A percentile compares a stretch with the other conserved stretches of the same genome.
Evolutionary conservation across 2,888 invertebrate species (phyloP).

Genomic region (Coenonympha glycerion): DNA sequence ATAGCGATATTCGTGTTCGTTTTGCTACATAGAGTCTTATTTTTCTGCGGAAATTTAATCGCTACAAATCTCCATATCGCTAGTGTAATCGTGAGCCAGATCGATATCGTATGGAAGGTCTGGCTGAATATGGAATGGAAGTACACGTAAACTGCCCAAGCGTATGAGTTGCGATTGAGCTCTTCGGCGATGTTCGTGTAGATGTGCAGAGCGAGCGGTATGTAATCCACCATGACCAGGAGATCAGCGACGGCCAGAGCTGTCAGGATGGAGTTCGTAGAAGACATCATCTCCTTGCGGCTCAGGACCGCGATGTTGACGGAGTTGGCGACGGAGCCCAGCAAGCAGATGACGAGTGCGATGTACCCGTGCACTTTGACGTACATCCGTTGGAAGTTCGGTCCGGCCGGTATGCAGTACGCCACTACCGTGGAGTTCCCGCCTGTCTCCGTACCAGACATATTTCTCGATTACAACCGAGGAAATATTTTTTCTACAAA

Average conservation of each 20-base stretch:
- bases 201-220: slow-evolving; percentile 89
- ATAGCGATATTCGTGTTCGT: slow-evolving; percentile 85
- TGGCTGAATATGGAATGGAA: slow-evolving; percentile 94
- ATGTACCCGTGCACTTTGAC: slow-evolving; percentile 87
- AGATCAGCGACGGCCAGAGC: slow-evolving; percentile 94
- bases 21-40: slow-evolving; percentile 87
- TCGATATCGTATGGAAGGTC: slow-evolving; percentile 91
- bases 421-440: slow-evolving; percentile 37
- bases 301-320: slow-evolving; percentile 93
- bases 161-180: slow-evolving; percentile 75
- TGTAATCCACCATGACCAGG: slow-evolving; percentile 94
- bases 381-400: slow-evolving; percentile 79
- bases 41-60: slow-evolving; percentile 89
- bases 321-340: slow-evolving; percentile 91
- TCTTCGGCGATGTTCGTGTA: slow-evolving; percentile 78
- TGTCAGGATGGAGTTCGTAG: slow-evolving; percentile 94
- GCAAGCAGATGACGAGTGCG: slow-evolving; percentile 88
- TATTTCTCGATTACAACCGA: slow-evolving; percentile 16
- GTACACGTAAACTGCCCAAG: slow-evolving; percentile 88
- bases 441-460: slow-evolving; percentile 30
- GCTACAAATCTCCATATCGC: slow-evolving; percentile 95
- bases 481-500: background rate
- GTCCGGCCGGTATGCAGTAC: slow-evolving; percentile 74
- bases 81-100: slow-evolving; percentile 93
- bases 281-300: slow-evolving; percentile 91